These are phyloP conservation scores for Drosophila ercepeae DNA, from an alignment of 1,140 invertebrate species.

Conservation along the genomic window DNA sequence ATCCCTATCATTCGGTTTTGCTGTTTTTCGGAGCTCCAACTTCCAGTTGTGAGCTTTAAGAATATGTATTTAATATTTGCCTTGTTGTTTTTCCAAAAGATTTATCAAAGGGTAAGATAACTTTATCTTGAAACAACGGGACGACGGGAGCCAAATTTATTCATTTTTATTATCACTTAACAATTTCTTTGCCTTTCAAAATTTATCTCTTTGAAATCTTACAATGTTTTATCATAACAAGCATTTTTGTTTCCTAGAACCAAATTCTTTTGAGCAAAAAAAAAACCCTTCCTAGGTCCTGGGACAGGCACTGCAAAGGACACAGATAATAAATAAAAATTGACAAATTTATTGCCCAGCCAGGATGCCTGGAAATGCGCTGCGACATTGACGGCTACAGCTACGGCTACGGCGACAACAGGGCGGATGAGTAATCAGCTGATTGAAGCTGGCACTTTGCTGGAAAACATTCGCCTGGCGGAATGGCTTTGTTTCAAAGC, in stretches of 20 bases:
- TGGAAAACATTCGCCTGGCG: constrained; percentile 47
- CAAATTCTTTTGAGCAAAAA: background rate
- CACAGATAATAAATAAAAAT: constrained; percentile 56
- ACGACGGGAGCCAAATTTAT: too few relatives aligned
- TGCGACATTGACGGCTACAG: background rate
- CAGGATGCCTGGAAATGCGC: constrained; percentile 46
- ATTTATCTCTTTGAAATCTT: too few relatives aligned
- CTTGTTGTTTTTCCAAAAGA: too few relatives aligned
- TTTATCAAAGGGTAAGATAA: too few relatives aligned
- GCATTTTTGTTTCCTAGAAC: background rate
- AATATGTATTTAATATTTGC: too few relatives aligned
- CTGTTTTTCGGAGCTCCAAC: background rate
- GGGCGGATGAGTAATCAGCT: constrained; percentile 54
- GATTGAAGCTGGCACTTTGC: constrained; percentile 66
- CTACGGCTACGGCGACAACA: constrained; percentile 6
- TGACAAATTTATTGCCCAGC: constrained; percentile 70
- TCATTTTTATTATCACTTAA: too few relatives aligned
- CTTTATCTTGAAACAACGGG: too few relatives aligned
- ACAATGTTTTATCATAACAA: too few relatives aligned
- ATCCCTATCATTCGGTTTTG: constrained; percentile 29
- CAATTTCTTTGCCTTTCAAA: too few relatives aligned
- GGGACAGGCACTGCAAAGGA: constrained; percentile 15
- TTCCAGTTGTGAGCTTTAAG: background rate
- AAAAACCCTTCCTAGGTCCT: background rate
- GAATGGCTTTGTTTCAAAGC: constrained; percentile 49